Evolutionary conservation across 2,797 vertebrate species (phyloP).

Genomic region (Channa striata): DNA sequence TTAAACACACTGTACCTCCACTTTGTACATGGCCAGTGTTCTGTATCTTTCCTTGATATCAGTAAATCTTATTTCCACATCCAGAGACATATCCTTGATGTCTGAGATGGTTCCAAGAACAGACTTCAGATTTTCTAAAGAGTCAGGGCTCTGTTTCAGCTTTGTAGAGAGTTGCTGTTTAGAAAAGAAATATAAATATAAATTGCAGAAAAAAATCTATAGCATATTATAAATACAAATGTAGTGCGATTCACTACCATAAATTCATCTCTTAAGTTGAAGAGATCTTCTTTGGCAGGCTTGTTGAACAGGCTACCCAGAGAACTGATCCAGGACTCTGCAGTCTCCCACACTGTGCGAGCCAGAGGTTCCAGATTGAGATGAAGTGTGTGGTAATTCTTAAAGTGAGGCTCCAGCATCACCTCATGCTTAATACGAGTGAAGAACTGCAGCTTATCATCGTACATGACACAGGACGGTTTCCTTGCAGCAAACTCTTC

Average conservation of each 20-base stretch:
- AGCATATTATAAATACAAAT: neutral
- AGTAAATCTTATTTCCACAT: slow-evolving; percentile 87
- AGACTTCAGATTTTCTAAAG: slow-evolving; percentile 90
- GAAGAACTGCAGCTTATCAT: slow-evolving; percentile 91
- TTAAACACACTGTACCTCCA: slow-evolving; percentile 82
- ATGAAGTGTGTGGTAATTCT: slow-evolving; percentile 86
- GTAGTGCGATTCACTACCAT: slow-evolving; percentile 76
- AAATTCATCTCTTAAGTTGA: slow-evolving; percentile 86
- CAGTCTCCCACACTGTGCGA: slow-evolving; percentile 82
- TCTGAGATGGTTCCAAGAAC: slow-evolving; percentile 89
- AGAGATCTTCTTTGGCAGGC: slow-evolving; percentile 87
- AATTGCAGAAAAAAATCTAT: slow-evolving; percentile 8
- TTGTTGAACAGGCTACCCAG: slow-evolving; percentile 89
- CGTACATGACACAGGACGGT: slow-evolving; percentile 87
- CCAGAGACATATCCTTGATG: slow-evolving; percentile 86
- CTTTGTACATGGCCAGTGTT: slow-evolving; percentile 88
- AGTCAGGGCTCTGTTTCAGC: slow-evolving; percentile 84
- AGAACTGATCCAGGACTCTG: slow-evolving; percentile 88
- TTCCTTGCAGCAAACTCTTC: slow-evolving; percentile 90
- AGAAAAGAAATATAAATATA: slow-evolving; percentile 20
- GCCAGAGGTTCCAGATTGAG: slow-evolving; percentile 89
- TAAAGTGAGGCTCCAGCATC: slow-evolving; percentile 79
- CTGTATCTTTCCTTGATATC: slow-evolving; percentile 92
- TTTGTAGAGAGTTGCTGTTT: slow-evolving; percentile 81
- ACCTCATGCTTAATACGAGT: slow-evolving; percentile 83